Conservation (phyloP, 2,888 invertebrate species). For the Ptilodon capucinus region DNA sequence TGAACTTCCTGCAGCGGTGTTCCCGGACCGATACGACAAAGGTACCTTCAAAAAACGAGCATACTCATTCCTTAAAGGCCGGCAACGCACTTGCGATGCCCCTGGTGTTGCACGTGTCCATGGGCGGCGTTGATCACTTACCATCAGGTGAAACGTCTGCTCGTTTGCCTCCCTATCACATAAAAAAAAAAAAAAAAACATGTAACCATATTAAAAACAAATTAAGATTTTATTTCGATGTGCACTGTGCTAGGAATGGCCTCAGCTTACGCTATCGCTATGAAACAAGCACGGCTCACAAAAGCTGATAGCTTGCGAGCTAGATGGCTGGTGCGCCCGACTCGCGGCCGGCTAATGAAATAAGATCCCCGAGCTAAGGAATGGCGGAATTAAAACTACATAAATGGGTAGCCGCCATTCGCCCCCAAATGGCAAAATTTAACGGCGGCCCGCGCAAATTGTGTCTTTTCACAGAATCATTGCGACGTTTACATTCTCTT, state of each 20-base stretch:
- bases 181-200: no score
- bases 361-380: slow-evolving; percentile 79
- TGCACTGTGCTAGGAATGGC: not conserved
- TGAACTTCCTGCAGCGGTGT: no score
- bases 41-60: no score
- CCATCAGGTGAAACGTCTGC: no score
- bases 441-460: slow-evolving; percentile 31
- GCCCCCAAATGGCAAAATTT: slow-evolving; percentile 56
- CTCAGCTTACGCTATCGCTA: slow-evolving; percentile 9
- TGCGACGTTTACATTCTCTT: slow-evolving; percentile 18
- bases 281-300: slow-evolving; percentile 15
- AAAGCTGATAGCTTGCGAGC: slow-evolving; percentile 62
- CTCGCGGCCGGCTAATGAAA: slow-evolving; percentile 78
- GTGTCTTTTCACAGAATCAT: slow-evolving; percentile 5
- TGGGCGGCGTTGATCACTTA: no score
- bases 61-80: no score
- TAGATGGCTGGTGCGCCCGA: slow-evolving; percentile 68
- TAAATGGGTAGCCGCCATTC: slow-evolving; percentile 71
- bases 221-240: no score
- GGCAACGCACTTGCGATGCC: no score
- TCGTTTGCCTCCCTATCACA: no score
- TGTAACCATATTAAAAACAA: no score
- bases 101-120: no score
- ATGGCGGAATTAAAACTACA: slow-evolving; percentile 82
- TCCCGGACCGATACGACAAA: no score